Evolutionary conservation across 37 sponge, comb jelly and placozoan genomes (phyloP).

Genomic region (Beroe ovata): DNA sequence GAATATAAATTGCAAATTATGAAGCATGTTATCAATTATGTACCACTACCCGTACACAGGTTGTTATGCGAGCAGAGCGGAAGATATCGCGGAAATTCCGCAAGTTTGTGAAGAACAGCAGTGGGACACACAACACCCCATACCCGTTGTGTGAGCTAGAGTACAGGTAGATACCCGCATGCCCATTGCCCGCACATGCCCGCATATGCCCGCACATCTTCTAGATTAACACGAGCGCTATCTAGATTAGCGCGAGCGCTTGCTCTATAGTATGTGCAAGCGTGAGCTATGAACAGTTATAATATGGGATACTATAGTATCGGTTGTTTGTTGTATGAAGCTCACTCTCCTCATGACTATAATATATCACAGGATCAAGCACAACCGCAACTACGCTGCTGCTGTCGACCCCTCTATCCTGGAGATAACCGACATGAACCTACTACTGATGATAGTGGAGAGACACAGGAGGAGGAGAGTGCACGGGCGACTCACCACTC

Average conservation of each 20-base stretch:
- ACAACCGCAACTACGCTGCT: slow-evolving; percentile 1
- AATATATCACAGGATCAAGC: background rate
- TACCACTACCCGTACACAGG: background rate
- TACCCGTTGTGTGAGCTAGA: slow-evolving; percentile 23
- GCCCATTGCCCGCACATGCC: too few species aligned
- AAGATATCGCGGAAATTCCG: slow-evolving; percentile 1
- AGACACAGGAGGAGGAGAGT: background rate
- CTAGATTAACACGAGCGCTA: too few species aligned
- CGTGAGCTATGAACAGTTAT: too few species aligned
- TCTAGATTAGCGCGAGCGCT: too few species aligned
- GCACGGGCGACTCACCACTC: background rate
- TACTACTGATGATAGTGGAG: background rate
- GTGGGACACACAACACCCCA: background rate
- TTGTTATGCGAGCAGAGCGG: background rate
- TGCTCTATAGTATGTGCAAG: too few species aligned
- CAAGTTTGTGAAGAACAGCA: background rate
- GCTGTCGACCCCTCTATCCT: background rate
- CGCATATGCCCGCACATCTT: too few species aligned
- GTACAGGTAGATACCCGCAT: too few species aligned
- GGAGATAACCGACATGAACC: background rate
- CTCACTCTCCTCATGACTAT: background rate
- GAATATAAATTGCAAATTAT: too few species aligned
- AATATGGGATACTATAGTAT: too few species aligned
- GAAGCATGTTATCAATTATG: too few species aligned
- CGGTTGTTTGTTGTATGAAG: too few species aligned